Evolutionary conservation across 2,113 vertebrate genomes (phyloP), one percentile per base, ranked within the genome.

Genomic region (Hemicordylus capensis): DNA sequence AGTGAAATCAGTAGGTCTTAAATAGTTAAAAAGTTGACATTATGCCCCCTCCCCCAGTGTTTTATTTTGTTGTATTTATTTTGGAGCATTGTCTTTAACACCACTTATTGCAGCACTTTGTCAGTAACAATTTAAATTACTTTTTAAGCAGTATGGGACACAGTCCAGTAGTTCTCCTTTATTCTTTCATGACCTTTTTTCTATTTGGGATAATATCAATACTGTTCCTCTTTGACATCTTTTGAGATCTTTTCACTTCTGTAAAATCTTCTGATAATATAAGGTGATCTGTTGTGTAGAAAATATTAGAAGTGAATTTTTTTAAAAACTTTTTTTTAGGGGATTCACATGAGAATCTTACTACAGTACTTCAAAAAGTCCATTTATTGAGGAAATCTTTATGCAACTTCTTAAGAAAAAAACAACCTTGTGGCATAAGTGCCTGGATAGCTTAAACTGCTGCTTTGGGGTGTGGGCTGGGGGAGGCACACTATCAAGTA

Each of bases 161-260:
- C 39, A 72, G 61, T 89, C 34, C 84, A 79, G 72, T 74, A 87
- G 51, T 87, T 91, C 89, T 83, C 59, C 22, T 80, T 10, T 54
- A 2, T 31, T 88, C 88, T 90, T 67, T 82, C 34, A 80, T 70
- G 1, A 20, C 6, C 37, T 0, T 22, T 74, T 37, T 15, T 48
- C 48, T 44, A 31, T 46, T 48, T 44, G 63, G 90, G 85, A 90
- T 87, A 34, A 85, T 0, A 72, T 44, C 85, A 70, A 24, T 37
- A 54, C 4, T 69, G 44, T 89, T 89, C 54, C 22, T 58, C 73
- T n/a, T n/a, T 42, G 42, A 72, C 66, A 61, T 14, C 22, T 72
- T 79, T 31, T 85, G 75, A 70, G 72, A 70, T 59, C 19, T 15
- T 75, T 90, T 64, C 72, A 84, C 76, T 87, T 92, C 48, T 19